These are phyloP conservation scores for Platorchestia sp. DNA, from an alignment of 1,140 invertebrate species.

Conservation along the genomic window DNA sequence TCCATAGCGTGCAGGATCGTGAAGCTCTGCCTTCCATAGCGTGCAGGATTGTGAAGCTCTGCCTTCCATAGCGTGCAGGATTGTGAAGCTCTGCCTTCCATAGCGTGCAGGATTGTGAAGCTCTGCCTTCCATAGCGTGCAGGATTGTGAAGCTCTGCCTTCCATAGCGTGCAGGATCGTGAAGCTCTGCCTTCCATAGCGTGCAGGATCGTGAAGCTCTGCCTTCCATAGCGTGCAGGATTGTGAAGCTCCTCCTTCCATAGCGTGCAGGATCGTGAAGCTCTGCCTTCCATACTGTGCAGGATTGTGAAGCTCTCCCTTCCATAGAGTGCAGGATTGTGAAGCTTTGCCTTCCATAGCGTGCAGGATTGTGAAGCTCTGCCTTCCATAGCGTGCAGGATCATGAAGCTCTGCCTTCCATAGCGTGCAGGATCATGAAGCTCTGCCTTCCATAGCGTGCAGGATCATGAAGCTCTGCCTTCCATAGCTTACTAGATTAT, in stretches of 20 bases:
- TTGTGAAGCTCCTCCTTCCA: neutral
- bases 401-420: neutral
- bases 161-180: no score
- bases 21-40: neutral
- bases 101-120: neutral
- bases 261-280: neutral
- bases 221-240: no score
- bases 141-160: neutral
- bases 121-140: neutral
- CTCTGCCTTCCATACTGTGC: neutral
- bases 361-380: neutral
- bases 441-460: neutral
- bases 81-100: neutral
- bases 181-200: neutral
- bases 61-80: no score
- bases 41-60: no score
- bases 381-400: no score
- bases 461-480: neutral
- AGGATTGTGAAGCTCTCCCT: neutral
- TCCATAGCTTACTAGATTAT: no score
- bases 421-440: neutral
- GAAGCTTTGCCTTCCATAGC: neutral
- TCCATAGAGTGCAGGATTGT: no score
- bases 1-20: neutral
- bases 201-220: neutral